Evolutionary conservation across 2,797 vertebrate species (phyloP).

Genomic region (Crax fasciolata): DNA sequence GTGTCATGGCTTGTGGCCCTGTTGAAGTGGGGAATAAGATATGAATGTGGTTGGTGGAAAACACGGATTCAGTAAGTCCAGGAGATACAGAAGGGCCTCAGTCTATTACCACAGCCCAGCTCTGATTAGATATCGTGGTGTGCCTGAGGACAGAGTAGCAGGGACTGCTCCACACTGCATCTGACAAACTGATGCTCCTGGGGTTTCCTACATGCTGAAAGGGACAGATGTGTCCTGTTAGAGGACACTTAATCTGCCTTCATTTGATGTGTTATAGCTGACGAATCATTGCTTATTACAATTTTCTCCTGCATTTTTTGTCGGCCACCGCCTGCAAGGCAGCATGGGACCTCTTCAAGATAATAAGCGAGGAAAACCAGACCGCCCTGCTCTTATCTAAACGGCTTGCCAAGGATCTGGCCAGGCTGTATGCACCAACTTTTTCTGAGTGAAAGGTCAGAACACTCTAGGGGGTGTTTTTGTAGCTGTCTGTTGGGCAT

Average conservation of each 20-base stretch:
- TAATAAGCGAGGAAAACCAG: slow-evolving; percentile 17
- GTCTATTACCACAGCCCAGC: neutral
- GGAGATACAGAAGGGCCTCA: neutral
- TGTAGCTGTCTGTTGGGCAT: slow-evolving; percentile 71
- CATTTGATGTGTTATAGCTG: neutral
- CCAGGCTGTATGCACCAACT: neutral
- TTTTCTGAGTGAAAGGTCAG: slow-evolving; percentile 63
- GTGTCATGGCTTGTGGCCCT: neutral
- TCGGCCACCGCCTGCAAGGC: neutral
- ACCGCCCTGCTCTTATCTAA: slow-evolving; percentile 17
- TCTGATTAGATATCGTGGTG: neutral
- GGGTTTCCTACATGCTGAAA: neutral
- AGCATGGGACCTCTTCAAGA: neutral
- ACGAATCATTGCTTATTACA: slow-evolving; percentile 41
- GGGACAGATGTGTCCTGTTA: slow-evolving; percentile 13
- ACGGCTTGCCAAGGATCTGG: slow-evolving; percentile 42
- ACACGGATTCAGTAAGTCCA: neutral
- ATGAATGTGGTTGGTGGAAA: neutral
- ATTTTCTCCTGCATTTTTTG: neutral
- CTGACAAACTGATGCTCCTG: neutral
- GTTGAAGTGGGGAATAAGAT: neutral
- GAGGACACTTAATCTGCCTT: slow-evolving; percentile 14
- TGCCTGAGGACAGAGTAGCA: neutral
- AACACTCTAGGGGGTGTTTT: slow-evolving; percentile 64
- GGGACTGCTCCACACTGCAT: neutral